phyloP scores from a whole-genome alignment of 1,140 invertebrate genomes.

The Archivesica marissinica region DNA sequence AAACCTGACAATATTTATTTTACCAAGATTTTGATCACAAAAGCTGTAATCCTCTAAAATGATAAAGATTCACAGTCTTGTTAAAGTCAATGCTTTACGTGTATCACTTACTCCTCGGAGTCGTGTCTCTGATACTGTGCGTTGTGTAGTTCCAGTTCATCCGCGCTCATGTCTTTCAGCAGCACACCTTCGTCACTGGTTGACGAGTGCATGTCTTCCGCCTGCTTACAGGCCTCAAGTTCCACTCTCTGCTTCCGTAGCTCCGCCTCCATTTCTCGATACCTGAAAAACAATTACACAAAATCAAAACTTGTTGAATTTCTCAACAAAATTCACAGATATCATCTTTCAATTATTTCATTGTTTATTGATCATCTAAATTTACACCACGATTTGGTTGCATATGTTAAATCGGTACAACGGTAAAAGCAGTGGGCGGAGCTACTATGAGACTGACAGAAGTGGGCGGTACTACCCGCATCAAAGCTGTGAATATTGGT shows the following conservation, averaged over 20 bases:
- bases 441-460: too few species aligned
- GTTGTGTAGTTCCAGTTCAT: conserved; percentile 85
- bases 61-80: too few species aligned
- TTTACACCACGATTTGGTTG: too few species aligned
- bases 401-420: too few species aligned
- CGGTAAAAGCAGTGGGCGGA: too few species aligned
- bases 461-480: too few species aligned
- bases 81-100: too few species aligned
- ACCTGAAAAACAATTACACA: not conserved
- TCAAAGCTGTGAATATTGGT: too few species aligned
- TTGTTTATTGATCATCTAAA: too few species aligned
- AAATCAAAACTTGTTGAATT: not conserved
- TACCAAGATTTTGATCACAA: too few species aligned
- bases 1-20: too few species aligned
- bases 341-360: not conserved
- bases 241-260: conserved; percentile 55
- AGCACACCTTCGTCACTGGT: conserved; percentile 85
- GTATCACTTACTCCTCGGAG: conserved; percentile 84
- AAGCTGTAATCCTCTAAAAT: too few species aligned
- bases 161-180: conserved; percentile 86
- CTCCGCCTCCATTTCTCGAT: conserved; percentile 32
- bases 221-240: conserved; percentile 52
- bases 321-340: not conserved
- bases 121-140: conserved; percentile 71
- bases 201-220: conserved; percentile 78